Evolutionary conservation across 1,140 invertebrate genomes (phyloP).

Genomic region (Anthonomus grandis): DNA sequence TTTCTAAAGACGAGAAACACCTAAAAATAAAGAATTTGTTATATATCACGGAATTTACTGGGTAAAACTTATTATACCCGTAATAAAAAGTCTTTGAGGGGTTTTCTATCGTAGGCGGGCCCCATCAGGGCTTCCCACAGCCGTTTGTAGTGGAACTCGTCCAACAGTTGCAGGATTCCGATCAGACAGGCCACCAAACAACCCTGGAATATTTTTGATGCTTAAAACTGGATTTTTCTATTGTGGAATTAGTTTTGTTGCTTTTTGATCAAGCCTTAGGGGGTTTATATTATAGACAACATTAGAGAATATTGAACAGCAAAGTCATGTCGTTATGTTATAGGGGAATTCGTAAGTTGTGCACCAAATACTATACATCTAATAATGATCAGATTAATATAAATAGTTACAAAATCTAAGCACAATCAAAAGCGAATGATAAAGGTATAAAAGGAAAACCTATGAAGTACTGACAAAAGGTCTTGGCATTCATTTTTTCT

Average conservation of each 20-base stretch:
- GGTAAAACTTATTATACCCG: constrained; percentile 49
- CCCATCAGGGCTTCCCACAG: constrained; percentile 77
- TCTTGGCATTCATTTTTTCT: too few relatives aligned
- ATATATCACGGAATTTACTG: not conserved
- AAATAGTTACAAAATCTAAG: too few relatives aligned
- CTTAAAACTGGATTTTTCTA: not conserved
- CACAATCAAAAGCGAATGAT: too few relatives aligned
- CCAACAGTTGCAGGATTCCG: constrained; percentile 79
- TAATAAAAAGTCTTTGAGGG: constrained; percentile 86
- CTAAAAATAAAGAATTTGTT: constrained; percentile 10
- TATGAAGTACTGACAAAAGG: too few relatives aligned
- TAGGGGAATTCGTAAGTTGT: too few relatives aligned
- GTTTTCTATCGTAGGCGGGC: constrained; percentile 59
- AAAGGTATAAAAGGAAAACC: too few relatives aligned
- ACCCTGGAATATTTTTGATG: constrained; percentile 59
- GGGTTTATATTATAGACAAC: too few relatives aligned
- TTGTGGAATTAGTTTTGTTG: not conserved
- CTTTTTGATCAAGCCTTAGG: too few relatives aligned
- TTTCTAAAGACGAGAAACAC: constrained; percentile 83
- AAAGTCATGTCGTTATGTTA: too few relatives aligned
- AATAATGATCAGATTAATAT: too few relatives aligned
- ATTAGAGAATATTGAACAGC: too few relatives aligned
- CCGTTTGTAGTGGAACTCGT: constrained; percentile 82
- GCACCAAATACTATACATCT: too few relatives aligned
- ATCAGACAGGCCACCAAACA: constrained; percentile 82